Evolutionary conservation across 2,888 invertebrate genomes (phyloP).

Genomic region (Aromia moschata): DNA sequence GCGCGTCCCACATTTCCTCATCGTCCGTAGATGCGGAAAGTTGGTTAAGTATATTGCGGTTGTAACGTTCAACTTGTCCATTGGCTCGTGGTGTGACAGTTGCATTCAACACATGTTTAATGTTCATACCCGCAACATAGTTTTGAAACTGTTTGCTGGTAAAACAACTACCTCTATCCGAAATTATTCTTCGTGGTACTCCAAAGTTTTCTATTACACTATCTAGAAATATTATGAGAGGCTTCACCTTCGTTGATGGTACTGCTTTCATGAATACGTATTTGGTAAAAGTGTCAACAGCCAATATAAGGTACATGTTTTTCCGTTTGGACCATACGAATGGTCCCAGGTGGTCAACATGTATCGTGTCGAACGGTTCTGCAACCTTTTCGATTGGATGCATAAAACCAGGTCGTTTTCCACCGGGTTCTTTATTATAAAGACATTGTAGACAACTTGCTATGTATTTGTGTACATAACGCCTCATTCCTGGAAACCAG

Average conservation of each 20-base stretch:
- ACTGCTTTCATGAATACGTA: constrained; percentile 46
- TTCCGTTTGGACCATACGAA: constrained; percentile 27
- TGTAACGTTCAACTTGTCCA: not conserved
- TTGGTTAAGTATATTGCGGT: not conserved
- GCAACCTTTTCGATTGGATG: constrained; percentile 22
- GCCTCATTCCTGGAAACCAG: constrained; percentile 36
- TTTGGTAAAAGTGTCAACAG: constrained; percentile 50
- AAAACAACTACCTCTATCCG: constrained; percentile 34
- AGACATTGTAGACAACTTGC: constrained; percentile 18
- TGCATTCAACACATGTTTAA: constrained; percentile 36
- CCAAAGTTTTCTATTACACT: constrained; percentile 31
- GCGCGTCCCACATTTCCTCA: not conserved
- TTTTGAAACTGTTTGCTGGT: constrained; percentile 32
- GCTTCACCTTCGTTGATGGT: constrained; percentile 19
- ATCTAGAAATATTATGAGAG: constrained; percentile 27
- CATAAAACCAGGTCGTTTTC: constrained; percentile 16
- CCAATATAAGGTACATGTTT: constrained; percentile 43
- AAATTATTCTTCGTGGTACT: constrained; percentile 30
- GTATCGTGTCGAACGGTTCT: constrained; percentile 28
- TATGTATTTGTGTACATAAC: constrained; percentile 20
- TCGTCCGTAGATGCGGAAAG: not conserved
- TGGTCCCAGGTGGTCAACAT: constrained; percentile 30
- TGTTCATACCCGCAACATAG: constrained; percentile 19
- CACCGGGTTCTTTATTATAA: constrained; percentile 23
- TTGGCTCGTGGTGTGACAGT: constrained; percentile 9